Evolutionary conservation across 2,113 vertebrate genomes (phyloP).

Genomic region (Poecile atricapillus): DNA sequence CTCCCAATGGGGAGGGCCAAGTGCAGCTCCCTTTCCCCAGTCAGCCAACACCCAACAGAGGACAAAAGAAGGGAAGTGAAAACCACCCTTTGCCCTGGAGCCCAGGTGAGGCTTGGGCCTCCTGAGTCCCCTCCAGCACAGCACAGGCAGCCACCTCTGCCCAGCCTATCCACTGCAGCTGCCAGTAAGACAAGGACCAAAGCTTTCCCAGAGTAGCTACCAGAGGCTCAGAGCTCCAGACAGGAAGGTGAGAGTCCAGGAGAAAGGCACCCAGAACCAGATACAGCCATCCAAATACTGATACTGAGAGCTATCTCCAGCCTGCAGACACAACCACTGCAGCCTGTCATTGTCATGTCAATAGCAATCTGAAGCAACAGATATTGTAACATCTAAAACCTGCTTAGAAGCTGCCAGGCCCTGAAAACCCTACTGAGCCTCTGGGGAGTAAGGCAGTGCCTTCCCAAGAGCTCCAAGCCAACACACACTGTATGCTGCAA

Average conservation of each 20-base stretch:
- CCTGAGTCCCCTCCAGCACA: background rate
- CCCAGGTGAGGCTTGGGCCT: background rate
- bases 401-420: background rate
- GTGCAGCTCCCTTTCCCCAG: background rate
- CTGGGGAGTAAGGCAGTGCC: background rate
- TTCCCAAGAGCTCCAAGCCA: background rate
- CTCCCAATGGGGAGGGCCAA: background rate
- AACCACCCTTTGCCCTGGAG: background rate
- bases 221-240: background rate
- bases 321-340: background rate
- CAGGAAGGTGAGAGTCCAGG: background rate
- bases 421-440: background rate
- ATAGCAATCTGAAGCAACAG: background rate
- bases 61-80: background rate
- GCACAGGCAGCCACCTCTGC: background rate
- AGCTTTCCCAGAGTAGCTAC: background rate
- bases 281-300: too few relatives aligned
- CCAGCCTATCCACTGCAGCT: fast-evolving
- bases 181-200: background rate
- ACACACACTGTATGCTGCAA: fast-evolving
- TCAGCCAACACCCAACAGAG: background rate
- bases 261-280: background rate
- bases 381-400: background rate
- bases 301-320: background rate
- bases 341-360: background rate